Evolutionary conservation across 2,888 invertebrate genomes (phyloP).

Genomic region (Watsonalla cultraria): DNA sequence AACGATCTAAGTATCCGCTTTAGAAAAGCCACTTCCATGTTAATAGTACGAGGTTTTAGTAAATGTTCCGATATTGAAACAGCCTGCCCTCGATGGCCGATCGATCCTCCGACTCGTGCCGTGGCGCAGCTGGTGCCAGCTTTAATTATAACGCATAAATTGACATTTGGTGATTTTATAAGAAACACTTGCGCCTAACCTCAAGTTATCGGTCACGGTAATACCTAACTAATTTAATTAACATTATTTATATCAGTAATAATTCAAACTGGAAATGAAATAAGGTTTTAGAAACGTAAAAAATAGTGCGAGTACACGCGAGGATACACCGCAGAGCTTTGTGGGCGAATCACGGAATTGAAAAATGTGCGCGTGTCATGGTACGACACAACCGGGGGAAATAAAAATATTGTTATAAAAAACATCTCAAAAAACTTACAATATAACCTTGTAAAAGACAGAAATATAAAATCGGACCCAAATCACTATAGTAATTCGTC

Average conservation of each 20-base stretch:
- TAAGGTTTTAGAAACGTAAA: constrained; percentile 11
- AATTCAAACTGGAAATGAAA: neutral
- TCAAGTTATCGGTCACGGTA: neutral
- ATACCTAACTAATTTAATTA: neutral
- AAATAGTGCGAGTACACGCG: constrained; percentile 12
- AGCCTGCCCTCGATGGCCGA: neutral
- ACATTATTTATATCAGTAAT: neutral
- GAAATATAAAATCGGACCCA: constrained; percentile 76
- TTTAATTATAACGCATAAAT: constrained; percentile 18
- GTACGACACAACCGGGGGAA: constrained; percentile 21
- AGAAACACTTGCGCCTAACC: neutral
- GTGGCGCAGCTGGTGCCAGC: constrained; percentile 8
- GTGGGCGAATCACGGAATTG: constrained; percentile 23
- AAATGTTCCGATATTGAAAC: neutral
- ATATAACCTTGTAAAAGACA: constrained; percentile 68
- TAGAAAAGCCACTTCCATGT: constrained; percentile 10
- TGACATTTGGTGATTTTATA: constrained; percentile 5
- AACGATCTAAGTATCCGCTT: neutral
- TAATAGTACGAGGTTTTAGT: neutral
- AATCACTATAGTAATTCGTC: constrained; percentile 67
- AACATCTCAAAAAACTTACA: constrained; percentile 72
- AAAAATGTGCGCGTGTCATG: constrained; percentile 27
- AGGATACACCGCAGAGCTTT: constrained; percentile 53
- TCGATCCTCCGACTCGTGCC: neutral
- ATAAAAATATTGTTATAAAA: constrained; percentile 47